A percentile compares a stretch with the other conserved stretches of the same genome.
Conservation (phyloP, 2,113 vertebrate genomes). For the Oophaga pumilio region DNA sequence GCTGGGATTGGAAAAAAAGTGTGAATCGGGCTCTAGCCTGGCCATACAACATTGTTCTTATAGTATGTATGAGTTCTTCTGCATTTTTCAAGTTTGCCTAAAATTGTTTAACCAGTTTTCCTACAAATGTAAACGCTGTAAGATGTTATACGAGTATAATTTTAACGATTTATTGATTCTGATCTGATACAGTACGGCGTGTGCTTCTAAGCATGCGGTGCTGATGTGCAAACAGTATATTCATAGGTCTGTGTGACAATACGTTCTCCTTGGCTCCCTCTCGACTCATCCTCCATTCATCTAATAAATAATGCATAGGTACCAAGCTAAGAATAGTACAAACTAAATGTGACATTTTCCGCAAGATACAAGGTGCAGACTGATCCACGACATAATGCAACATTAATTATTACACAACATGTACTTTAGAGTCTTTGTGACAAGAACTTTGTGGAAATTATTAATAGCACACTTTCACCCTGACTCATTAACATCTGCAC, state of each 20-base stretch:
- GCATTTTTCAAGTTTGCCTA: not conserved
- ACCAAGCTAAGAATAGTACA: conserved; percentile 39
- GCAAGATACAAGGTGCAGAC: conserved; percentile 22
- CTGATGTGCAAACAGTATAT: conserved; percentile 23
- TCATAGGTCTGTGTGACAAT: conserved; percentile 16
- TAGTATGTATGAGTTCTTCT: not conserved
- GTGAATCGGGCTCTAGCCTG: not conserved
- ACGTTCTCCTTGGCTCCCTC: conserved; percentile 22
- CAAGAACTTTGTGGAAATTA: conserved; percentile 39
- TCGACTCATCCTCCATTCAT: conserved; percentile 14
- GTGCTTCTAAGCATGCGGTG: conserved; percentile 1
- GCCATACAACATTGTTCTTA: not conserved
- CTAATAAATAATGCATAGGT: conserved; percentile 32
- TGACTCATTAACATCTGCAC: not conserved
- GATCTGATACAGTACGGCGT: not conserved
- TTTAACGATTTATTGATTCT: not conserved
- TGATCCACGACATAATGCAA: conserved; percentile 25
- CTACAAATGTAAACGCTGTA: not conserved
- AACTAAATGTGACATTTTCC: conserved; percentile 36
- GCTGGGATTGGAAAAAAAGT: not conserved
- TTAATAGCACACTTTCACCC: conserved; percentile 13
- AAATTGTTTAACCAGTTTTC: not conserved
- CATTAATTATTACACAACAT: conserved; percentile 42
- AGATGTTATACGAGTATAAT: not conserved
- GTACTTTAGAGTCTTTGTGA: conserved; percentile 15